Base-by-base conservation (phyloP, 2,888 invertebrate genomes). In the Agonopterix arenella region DNA sequence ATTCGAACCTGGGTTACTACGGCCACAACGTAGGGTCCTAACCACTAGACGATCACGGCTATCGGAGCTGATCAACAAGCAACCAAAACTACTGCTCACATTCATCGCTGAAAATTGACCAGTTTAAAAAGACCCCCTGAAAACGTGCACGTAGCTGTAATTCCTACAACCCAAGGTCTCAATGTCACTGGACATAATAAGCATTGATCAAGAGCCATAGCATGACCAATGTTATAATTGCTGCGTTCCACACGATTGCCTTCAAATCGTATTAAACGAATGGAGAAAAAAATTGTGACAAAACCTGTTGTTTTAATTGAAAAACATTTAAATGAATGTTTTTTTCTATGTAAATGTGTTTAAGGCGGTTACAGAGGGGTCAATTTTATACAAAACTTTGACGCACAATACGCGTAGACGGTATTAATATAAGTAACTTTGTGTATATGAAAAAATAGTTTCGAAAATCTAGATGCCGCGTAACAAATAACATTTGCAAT, bases 21-120 rank as follows among this genome's bases (percentile, higher is more conserved):
- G 91, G 91, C 91, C 90, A 91, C 90, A 91, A 91, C 90, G 91
- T 91, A 90, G 91, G 89, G 91, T 92, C 90, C 92, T 92, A 92
- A 92, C 92, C 92, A 92, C 92, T 92, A 92, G 91, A 92, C 92
- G 91, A 92, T 92, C 91, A 92, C 91, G 91, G 91, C 92, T 90
- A 61, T 44, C 73, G 78, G 74, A 81, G 80, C 75, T 70, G 56
- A 9, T 75, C 62, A 4, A 28, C 28, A 28, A 28, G 28, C 28
- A 28, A 28, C 28, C 28, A 28, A 28, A 28, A 28, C 28, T 28
- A 28, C 28, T 28, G 28, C 7, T 28, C 28, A 28, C 28, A 28
- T 28, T 28, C 28, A 28, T 4, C 28, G 28, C 28, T 28, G 28
- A 28, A 28, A 28, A 28, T 5, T 28, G 5, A 28, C 28, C 28